Percentiles rank a stretch among this genome's conserved stretches.
Evolutionary conservation across 1,140 invertebrate genomes (phyloP).

Genomic region (Macrotrachela quadricornifera): DNA sequence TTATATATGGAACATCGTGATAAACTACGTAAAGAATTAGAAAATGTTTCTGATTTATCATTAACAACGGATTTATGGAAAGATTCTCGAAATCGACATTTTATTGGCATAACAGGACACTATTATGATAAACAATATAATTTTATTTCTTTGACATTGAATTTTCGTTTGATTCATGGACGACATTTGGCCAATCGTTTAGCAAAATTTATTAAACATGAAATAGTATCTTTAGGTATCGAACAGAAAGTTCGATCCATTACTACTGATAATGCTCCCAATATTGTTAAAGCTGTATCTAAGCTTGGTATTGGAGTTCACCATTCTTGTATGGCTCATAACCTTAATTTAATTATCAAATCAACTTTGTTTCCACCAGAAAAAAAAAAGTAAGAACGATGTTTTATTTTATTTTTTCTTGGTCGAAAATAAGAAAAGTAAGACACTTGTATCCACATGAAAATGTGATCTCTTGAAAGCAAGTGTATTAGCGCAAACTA

Average conservation of each 20-base stretch:
- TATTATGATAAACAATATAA: too few species aligned
- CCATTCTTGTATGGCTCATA: too few species aligned
- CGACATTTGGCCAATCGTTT: neutral
- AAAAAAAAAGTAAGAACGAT: too few species aligned
- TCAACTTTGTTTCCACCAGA: too few species aligned
- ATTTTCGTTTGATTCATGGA: neutral
- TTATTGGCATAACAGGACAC: neutral
- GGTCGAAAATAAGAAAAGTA: too few species aligned
- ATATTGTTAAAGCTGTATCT: neutral
- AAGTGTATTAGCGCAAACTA: too few species aligned
- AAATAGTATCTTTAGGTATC: neutral
- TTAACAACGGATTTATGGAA: neutral
- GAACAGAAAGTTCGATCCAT: neutral
- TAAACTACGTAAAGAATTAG: neutral
- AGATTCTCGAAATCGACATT: neutral
- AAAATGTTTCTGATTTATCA: neutral
- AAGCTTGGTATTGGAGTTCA: too few species aligned
- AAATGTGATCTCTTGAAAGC: too few species aligned
- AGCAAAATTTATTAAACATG: neutral
- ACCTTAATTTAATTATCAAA: too few species aligned
- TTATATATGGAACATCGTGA: neutral
- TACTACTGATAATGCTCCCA: neutral
- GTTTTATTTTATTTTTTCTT: too few species aligned
- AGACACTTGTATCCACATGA: too few species aligned
- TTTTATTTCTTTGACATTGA: neutral